A percentile compares a stretch with the other conserved stretches of the same genome.
phyloP scores from a whole-genome alignment of 2,113 vertebrate genomes.

The Macquaria ambigua region DNA sequence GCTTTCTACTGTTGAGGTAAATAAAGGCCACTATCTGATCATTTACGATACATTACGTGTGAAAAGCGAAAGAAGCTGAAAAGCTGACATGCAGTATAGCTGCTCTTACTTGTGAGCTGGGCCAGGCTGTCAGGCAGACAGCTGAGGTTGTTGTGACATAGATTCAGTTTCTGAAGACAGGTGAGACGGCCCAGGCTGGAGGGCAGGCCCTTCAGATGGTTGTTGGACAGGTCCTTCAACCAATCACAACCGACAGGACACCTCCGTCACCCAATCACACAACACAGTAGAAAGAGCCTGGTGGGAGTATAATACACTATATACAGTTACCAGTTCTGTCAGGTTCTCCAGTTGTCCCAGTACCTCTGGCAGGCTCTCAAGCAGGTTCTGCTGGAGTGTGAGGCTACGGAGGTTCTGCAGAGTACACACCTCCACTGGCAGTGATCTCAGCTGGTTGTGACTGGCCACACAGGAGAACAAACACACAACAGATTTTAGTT shows the following conservation, averaged over 20 bases:
- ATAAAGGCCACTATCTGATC: no score
- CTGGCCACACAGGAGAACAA: slow-evolving; percentile 75
- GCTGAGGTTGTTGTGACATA: slow-evolving; percentile 90
- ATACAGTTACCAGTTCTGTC: slow-evolving; percentile 89
- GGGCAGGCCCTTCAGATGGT: slow-evolving; percentile 87
- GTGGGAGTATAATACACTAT: background rate
- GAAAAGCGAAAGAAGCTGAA: background rate
- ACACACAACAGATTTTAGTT: background rate
- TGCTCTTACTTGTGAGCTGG: slow-evolving; percentile 89
- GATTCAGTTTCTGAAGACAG: slow-evolving; percentile 86
- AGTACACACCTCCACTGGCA: slow-evolving; percentile 87
- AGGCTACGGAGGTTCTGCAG: slow-evolving; percentile 88
- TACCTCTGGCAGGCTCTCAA: slow-evolving; percentile 86
- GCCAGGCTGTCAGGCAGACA: slow-evolving; percentile 89
- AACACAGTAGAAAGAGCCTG: background rate
- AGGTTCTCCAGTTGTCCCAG: slow-evolving; percentile 88
- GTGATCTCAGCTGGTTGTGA: slow-evolving; percentile 90
- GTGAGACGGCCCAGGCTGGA: slow-evolving; percentile 85
- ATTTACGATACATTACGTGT: background rate
- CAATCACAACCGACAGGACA: slow-evolving; percentile 28
- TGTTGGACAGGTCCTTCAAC: slow-evolving; percentile 91
- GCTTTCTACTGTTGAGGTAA: no score
- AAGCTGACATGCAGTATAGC: background rate
- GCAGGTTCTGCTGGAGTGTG: slow-evolving; percentile 91
- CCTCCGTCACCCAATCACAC: slow-evolving; percentile 1